These are phyloP conservation scores for Erebia ligea DNA, from an alignment of 2,888 invertebrate genomes.

Conservation along the genomic window DNA sequence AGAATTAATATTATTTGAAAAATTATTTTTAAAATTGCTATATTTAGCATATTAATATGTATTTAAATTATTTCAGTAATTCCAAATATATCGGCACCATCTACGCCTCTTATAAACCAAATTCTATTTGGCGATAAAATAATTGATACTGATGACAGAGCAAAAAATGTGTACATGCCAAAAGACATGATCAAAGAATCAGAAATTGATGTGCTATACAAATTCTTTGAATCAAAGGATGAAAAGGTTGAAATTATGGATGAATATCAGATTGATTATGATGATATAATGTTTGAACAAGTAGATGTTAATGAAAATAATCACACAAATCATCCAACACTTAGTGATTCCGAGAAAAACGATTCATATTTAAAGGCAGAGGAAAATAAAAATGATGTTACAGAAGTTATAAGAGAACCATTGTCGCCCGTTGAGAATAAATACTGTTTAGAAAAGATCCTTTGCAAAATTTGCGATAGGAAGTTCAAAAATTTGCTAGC, in stretches of 20 bases:
- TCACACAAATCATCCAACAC: slow-evolving; percentile 16
- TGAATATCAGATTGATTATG: slow-evolving; percentile 22
- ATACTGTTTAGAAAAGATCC: slow-evolving; percentile 53
- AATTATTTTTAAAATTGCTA: too few relatives aligned
- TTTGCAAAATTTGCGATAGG: slow-evolving; percentile 61
- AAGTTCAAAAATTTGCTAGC: slow-evolving; percentile 47
- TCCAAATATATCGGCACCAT: slow-evolving; percentile 49
- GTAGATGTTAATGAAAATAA: slow-evolving; percentile 34
- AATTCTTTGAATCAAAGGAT: slow-evolving; percentile 50
- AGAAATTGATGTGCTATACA: slow-evolving; percentile 50
- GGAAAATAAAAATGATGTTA: slow-evolving; percentile 7
- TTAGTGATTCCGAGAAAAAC: slow-evolving; percentile 32
- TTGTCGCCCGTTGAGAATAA: slow-evolving; percentile 41
- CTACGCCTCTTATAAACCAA: slow-evolving; percentile 67
- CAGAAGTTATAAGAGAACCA: slow-evolving; percentile 20
- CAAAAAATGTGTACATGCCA: slow-evolving; percentile 16
- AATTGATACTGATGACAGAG: slow-evolving; percentile 15
- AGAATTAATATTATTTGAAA: background rate
- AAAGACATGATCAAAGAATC: slow-evolving; percentile 40
- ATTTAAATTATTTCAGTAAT: slow-evolving; percentile 42
- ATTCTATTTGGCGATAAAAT: slow-evolving; percentile 63
- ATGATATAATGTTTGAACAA: slow-evolving; percentile 19
- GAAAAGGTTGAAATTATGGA: slow-evolving; percentile 28
- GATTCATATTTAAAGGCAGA: slow-evolving; percentile 4
- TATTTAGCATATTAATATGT: too few relatives aligned